Base-by-base conservation (phyloP, 1,140 invertebrate genomes). In the Euwallacea fornicatus region DNA sequence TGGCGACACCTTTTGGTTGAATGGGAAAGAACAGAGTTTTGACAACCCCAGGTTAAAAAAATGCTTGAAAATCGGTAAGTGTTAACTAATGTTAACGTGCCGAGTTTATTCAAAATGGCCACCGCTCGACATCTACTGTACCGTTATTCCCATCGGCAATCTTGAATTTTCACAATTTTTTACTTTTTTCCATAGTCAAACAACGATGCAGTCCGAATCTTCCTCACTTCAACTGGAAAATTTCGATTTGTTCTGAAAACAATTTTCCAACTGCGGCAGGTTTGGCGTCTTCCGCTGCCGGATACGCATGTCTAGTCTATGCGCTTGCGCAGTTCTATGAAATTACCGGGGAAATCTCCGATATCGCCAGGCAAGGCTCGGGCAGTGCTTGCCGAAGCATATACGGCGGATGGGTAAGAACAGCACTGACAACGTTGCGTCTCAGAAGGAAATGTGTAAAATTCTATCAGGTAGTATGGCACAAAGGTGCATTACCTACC, bases 221-320 rank as follows among this genome's bases (percentile, higher is more conserved):
- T 15, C 72, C 76, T 75, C 71, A 85, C 81, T 74, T 85, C 7
- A 77, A 84, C 7, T 93, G 90, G 89, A 90, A 94, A 78, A 77
- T 98, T 33, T 91, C 91, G 74, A 92, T 98, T 74, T 94, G 90
- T 81, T 99, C 97, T 0, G 88, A 90, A 77, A 99, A 99, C 83
- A 99, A 99, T 85, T 99, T 99, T 81, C 98, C 98, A 15, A 99
- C 97, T 15, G 97, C 97, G 21, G 97, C 98, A 73, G 98, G 98
- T 13, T 2, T 99, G 41, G 98, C 98, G 7, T 98, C 96, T 4
- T 98, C 97, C 72, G 98, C 98, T 67, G 96, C 98, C 66, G 98
- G 98, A 21, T 99, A 98, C 84, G 96, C 98, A 21, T 97, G 92
- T 81, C 83, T 95, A 46, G 89, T 88, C 84, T 76, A 85, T 75